Base-by-base conservation (phyloP, 1,140 invertebrate genomes). In the Rhynchophorus ferrugineus region DNA sequence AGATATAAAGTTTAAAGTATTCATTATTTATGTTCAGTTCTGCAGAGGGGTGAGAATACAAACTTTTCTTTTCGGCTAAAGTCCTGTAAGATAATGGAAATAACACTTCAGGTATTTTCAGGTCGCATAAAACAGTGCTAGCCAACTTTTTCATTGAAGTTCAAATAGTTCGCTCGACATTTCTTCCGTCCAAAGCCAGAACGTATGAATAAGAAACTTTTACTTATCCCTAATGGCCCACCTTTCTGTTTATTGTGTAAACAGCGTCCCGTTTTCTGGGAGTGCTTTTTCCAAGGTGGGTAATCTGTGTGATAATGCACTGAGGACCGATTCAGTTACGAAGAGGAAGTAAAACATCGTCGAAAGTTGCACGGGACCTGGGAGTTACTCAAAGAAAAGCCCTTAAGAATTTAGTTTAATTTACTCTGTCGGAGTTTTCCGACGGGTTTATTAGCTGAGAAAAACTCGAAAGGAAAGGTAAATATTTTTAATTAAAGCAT, bases 281-380 rank as follows among this genome's bases (percentile, higher is more conserved):
- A 54, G 51, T 54, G 51, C 51, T 47, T 47, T 47, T 11, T 54
- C 44, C 51, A 54, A 54, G 51, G 51, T 54, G 39, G 51, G 51
- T 47, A 54, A 54, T 54, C 51, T 54, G 51, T 54, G 51, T 54
- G 51, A 54, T 54, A 54, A 54, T 54, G 51, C 51, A 54, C 51
- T 22, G 33, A 54, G 44, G 51, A 29, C 22, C 51, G 44, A 54
- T 47, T 54, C 42, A 45, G 24, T 11, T 29, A 52, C 49, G 49
- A 52, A 39, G 44, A 52, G 49, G 49, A 52, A 52, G 49, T 52
- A 52, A 52, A 52, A 42, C 42, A 42, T 52, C 49, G 43, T 42
- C 24, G 33, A 44, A 44, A 52, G 41, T 52, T 34, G 34, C 38
- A 39, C 14, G 44, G 44, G 49, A n/a, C 44, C 29, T 35, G 44